Evolutionary conservation across 2,888 invertebrate species (phyloP).

Genomic region (Agrilus cyanescens): DNA sequence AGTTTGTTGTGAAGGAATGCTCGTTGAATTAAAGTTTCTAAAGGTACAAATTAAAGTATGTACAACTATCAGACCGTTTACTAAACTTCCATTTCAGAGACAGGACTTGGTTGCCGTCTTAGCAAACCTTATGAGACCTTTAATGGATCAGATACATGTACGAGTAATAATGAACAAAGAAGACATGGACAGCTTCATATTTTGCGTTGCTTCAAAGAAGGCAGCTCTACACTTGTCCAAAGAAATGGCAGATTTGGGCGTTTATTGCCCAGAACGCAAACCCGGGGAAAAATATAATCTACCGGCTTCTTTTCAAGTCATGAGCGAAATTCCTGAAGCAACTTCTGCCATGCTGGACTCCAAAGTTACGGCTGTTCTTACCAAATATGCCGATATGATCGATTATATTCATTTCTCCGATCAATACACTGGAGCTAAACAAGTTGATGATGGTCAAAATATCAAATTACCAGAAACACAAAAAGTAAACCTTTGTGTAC

Average conservation of each 20-base stretch:
- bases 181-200: slow-evolving; percentile 88
- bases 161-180: slow-evolving; percentile 79
- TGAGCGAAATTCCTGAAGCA: slow-evolving; percentile 88
- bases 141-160: slow-evolving; percentile 76
- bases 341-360: slow-evolving; percentile 74
- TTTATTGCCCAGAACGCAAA: slow-evolving; percentile 32
- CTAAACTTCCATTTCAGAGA: slow-evolving; percentile 40
- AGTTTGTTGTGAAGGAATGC: slow-evolving; percentile 91
- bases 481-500: slow-evolving; percentile 20
- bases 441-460: slow-evolving; percentile 64
- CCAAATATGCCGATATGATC: slow-evolving; percentile 70
- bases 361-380: slow-evolving; percentile 60
- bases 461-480: slow-evolving; percentile 31
- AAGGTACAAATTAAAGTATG: slow-evolving; percentile 43
- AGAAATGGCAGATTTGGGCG: slow-evolving; percentile 79
- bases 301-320: slow-evolving; percentile 46
- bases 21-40: slow-evolving; percentile 86
- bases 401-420: slow-evolving; percentile 98
- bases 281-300: slow-evolving; percentile 31
- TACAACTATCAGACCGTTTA: slow-evolving; percentile 1
- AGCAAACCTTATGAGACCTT: slow-evolving; percentile 71
- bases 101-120: slow-evolving; percentile 89
- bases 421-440: slow-evolving; percentile 84
- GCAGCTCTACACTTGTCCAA: slow-evolving; percentile 71
- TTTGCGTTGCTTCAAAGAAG: slow-evolving; percentile 85